Conservation (phyloP, 2,113 vertebrate genomes). For the Psammodynastes pulverulentus region DNA sequence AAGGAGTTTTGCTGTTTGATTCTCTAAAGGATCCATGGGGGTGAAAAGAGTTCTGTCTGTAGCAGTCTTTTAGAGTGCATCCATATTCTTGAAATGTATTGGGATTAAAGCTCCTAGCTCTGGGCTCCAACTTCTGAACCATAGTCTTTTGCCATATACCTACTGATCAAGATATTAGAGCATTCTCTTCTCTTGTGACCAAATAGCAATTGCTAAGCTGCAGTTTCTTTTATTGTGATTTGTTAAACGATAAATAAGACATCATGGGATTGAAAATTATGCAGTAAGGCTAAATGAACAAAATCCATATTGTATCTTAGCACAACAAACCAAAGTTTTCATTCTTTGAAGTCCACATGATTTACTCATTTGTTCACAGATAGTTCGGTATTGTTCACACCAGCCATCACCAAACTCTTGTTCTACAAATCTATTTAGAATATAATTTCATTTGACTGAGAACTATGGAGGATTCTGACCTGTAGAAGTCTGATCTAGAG, state of each 20-base stretch:
- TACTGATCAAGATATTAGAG: background rate
- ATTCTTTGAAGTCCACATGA: background rate
- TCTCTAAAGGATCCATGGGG: background rate
- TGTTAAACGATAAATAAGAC: background rate
- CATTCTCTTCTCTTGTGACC: background rate
- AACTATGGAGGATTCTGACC: background rate
- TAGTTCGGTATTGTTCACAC: background rate
- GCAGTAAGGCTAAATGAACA: background rate
- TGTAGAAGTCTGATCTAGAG: background rate
- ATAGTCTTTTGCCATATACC: background rate
- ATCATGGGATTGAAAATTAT: background rate
- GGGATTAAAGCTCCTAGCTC: background rate
- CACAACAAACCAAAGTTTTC: background rate
- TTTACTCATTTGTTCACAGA: background rate
- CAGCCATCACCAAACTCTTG: background rate
- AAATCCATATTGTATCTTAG: background rate
- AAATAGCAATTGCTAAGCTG: background rate
- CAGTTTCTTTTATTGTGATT: background rate
- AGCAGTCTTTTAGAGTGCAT: background rate
- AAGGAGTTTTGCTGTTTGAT: background rate
- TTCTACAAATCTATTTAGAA: background rate
- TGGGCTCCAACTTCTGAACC: background rate
- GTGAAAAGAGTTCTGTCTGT: background rate
- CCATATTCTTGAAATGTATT: background rate
- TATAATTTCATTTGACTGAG: background rate